Percentiles rank a stretch among this genome's conserved stretches.
phyloP scores from a whole-genome alignment of 2,888 invertebrate genomes.

The Ceraclea dissimilis region DNA sequence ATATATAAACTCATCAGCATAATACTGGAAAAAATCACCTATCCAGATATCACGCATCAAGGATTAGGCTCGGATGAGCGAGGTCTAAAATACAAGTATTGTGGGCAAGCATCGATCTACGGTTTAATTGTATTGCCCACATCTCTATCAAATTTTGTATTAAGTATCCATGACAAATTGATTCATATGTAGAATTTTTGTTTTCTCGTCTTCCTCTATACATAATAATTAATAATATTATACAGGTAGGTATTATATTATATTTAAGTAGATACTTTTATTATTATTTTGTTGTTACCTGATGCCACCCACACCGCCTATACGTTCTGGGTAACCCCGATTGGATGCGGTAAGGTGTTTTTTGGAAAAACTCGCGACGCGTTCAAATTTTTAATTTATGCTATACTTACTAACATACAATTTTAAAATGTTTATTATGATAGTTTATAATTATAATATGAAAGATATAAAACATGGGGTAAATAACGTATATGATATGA shows the following conservation, averaged over 20 bases:
- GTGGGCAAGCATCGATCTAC: too few species aligned
- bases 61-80: too few species aligned
- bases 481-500: too few species aligned
- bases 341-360: conserved; percentile 15
- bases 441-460: too few species aligned
- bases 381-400: conserved; percentile 3
- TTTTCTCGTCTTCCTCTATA: not conserved
- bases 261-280: not conserved
- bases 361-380: conserved; percentile 11
- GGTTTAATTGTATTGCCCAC: too few species aligned
- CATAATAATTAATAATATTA: not conserved
- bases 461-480: too few species aligned
- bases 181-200: conserved; percentile 11
- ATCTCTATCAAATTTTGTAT: too few species aligned
- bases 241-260: not conserved
- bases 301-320: not conserved
- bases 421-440: too few species aligned
- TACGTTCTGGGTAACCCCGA: conserved; percentile 20
- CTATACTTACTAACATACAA: not conserved
- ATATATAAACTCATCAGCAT: too few species aligned
- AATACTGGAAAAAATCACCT: too few species aligned
- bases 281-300: not conserved
- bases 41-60: too few species aligned
- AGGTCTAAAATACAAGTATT: too few species aligned
- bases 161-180: conserved; percentile 25